A percentile compares a stretch with the other conserved stretches of the same genome.
Conservation (phyloP, 2,888 invertebrate genomes). For the Dryobotodes eremita region DNA sequence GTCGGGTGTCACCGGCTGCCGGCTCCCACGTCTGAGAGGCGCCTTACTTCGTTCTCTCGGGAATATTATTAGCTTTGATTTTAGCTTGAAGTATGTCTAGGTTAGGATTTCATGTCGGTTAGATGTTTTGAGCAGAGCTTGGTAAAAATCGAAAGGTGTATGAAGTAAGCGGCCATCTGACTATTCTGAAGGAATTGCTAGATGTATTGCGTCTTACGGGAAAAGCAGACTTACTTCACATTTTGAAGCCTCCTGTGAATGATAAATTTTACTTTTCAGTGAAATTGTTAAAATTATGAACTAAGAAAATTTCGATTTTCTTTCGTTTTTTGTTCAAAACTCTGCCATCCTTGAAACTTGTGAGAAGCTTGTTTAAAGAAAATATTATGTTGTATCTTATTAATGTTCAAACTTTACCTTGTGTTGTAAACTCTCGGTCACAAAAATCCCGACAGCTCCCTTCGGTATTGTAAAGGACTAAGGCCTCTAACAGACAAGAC, state of each 20-base stretch:
- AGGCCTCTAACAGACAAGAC: neutral
- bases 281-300: neutral
- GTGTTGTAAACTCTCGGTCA: neutral
- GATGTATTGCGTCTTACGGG: too few relatives aligned
- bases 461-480: neutral
- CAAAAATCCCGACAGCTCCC: neutral
- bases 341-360: constrained; percentile 6
- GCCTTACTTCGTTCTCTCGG: constrained; percentile 22
- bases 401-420: constrained; percentile 21
- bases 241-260: too few relatives aligned
- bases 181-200: neutral
- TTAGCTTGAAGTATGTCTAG: constrained; percentile 12
- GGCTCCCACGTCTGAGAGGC: constrained; percentile 54
- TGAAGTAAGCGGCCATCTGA: too few relatives aligned
- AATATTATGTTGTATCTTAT: neutral
- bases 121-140: neutral
- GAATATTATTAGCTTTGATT: constrained; percentile 45
- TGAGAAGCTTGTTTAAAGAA: neutral
- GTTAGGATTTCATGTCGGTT: constrained; percentile 16
- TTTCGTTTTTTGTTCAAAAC: neutral
- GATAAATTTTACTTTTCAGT: neutral
- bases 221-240: neutral
- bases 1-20: constrained; percentile 54
- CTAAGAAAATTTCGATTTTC: neutral
- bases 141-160: neutral